These are phyloP conservation scores for Temnothorax rugatulus DNA, from an alignment of 2,888 invertebrate genomes.

Conservation along the genomic window DNA sequence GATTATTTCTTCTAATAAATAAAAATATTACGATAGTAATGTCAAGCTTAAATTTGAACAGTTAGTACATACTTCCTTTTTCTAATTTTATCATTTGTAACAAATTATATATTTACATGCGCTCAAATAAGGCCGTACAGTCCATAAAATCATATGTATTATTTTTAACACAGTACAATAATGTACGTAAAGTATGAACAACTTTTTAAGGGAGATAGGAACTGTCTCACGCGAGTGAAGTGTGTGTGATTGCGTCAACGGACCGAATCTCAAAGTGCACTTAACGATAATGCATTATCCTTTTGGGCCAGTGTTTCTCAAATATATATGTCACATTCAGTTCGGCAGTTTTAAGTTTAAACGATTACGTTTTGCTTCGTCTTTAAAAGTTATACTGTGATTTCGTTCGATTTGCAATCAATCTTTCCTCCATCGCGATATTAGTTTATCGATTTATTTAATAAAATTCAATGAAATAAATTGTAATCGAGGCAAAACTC, in stretches of 20 bases:
- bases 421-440: not conserved
- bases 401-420: not conserved
- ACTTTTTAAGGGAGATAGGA: not conserved
- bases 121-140: not conserved
- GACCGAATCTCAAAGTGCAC: not conserved
- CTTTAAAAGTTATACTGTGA: not conserved
- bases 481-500: not conserved
- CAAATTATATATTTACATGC: not conserved
- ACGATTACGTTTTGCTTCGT: not conserved
- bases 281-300: slow-evolving; percentile 23
- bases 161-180: not conserved
- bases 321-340: not conserved
- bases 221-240: not conserved
- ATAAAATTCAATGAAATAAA: slow-evolving; percentile 9
- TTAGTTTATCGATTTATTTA: not conserved
- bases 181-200: not conserved
- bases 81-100: not conserved
- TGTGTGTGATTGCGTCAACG: not conserved
- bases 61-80: not conserved
- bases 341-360: not conserved
- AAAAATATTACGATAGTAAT: not conserved
- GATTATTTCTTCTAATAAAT: not conserved
- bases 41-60: not conserved
- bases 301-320: slow-evolving; percentile 13
- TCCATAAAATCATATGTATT: not conserved